Percentiles rank a stretch among this genome's conserved stretches.
These are phyloP conservation scores for Eurytoma californica DNA, from an alignment of 2,888 invertebrate species.

Conservation along the genomic window DNA sequence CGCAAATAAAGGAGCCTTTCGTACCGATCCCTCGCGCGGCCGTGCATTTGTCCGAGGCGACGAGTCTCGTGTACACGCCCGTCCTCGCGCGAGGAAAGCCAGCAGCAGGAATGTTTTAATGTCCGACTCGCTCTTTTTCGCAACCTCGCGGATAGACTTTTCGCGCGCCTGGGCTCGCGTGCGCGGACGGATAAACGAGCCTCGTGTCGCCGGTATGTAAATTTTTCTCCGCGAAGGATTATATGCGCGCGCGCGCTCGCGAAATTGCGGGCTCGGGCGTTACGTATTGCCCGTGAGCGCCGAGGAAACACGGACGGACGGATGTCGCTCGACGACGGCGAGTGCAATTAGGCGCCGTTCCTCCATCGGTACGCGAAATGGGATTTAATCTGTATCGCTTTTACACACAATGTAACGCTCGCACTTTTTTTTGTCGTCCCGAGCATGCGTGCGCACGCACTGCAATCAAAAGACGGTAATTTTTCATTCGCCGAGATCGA, in stretches of 20 bases:
- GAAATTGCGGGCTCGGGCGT: constrained; percentile 11
- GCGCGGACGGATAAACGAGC: constrained; percentile 15
- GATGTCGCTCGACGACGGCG: constrained; percentile 20
- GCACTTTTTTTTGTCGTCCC: neutral
- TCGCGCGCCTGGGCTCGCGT: neutral
- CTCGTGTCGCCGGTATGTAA: constrained; percentile 28
- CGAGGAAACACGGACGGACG: neutral
- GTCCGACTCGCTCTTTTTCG: constrained; percentile 11
- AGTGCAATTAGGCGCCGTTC: constrained; percentile 21
- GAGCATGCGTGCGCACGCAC: neutral
- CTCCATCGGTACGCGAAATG: constrained; percentile 1
- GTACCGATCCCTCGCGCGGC: too few species aligned
- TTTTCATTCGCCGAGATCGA: too few species aligned
- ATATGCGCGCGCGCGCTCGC: neutral
- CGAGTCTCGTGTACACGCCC: too few species aligned
- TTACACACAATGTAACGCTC: neutral
- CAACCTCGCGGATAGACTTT: neutral
- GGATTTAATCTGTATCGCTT: constrained; percentile 13
- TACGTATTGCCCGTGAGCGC: neutral
- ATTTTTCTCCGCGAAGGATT: constrained; percentile 3
- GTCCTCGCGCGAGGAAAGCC: too few species aligned
- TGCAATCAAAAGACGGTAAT: too few species aligned
- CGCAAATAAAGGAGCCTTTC: too few species aligned
- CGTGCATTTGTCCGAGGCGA: too few species aligned
- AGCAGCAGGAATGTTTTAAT: constrained; percentile 36